Evolutionary conservation across 2,888 invertebrate species (phyloP).

Genomic region (Watsonalla cultraria): DNA sequence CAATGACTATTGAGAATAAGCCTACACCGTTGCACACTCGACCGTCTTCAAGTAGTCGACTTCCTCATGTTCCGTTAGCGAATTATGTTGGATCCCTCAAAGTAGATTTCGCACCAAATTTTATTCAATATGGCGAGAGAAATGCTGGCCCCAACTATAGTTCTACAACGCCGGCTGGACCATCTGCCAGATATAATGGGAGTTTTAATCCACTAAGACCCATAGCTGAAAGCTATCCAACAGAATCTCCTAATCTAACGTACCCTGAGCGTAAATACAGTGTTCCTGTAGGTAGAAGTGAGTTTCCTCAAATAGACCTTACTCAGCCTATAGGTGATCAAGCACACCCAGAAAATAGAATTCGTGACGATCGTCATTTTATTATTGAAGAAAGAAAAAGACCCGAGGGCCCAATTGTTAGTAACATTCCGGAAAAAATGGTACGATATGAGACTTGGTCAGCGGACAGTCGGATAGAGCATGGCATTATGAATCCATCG

Average conservation of each 20-base stretch:
- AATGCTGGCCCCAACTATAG: constrained; percentile 39
- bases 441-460: constrained; percentile 69
- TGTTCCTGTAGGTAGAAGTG: constrained; percentile 42
- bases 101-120: constrained; percentile 89
- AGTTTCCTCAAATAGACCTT: constrained; percentile 72
- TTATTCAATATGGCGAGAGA: constrained; percentile 73
- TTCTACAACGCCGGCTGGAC: constrained; percentile 36
- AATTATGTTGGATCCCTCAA: constrained; percentile 79
- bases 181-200: constrained; percentile 54
- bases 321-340: constrained; percentile 55
- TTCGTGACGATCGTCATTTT: constrained; percentile 62
- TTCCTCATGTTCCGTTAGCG: constrained; percentile 32
- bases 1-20: constrained; percentile 56
- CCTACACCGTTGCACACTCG: constrained; percentile 47
- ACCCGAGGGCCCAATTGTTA: constrained; percentile 55
- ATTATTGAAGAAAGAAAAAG: constrained; percentile 70
- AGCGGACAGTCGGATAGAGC: constrained; percentile 65
- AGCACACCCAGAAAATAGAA: constrained; percentile 49
- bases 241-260: constrained; percentile 56
- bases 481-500: constrained; percentile 40
- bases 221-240: constrained; percentile 44
- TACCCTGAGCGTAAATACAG: constrained; percentile 49
- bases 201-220: constrained; percentile 49
- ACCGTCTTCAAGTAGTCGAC: constrained; percentile 46
- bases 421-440: constrained; percentile 73